These are phyloP conservation scores for Zele albiditarsus DNA, from an alignment of 2,888 invertebrate species.

Conservation along the genomic window DNA sequence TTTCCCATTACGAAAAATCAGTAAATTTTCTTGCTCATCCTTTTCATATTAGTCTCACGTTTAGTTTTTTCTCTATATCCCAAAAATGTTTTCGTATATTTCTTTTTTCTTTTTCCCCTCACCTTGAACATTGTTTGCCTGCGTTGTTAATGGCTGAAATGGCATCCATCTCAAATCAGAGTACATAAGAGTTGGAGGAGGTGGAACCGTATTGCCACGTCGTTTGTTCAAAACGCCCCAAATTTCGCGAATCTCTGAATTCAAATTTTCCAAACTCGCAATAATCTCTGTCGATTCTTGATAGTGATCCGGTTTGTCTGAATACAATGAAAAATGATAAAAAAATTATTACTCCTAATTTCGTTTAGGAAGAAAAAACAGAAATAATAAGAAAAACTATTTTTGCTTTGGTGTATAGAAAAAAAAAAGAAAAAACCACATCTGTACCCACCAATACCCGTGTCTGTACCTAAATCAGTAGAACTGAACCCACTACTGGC, in stretches of 20 bases:
- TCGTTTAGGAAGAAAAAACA: not conserved
- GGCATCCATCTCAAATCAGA: constrained; percentile 76
- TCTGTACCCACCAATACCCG: constrained; percentile 58
- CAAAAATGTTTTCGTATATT: not conserved
- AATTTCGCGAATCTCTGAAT: constrained; percentile 82
- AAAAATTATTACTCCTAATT: not conserved
- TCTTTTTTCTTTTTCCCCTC: constrained; percentile 21
- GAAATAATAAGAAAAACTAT: too few species aligned
- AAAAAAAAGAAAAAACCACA: not conserved
- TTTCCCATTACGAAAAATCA: too few species aligned
- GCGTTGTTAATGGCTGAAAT: constrained; percentile 62
- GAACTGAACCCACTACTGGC: constrained; percentile 80
- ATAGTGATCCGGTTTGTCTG: constrained; percentile 73
- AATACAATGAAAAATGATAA: constrained; percentile 41
- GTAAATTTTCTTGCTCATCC: too few species aligned
- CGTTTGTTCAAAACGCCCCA: constrained; percentile 80
- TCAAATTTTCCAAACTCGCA: constrained; percentile 81
- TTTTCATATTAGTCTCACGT: too few species aligned
- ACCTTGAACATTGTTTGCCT: constrained; percentile 65
- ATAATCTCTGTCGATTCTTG: constrained; percentile 82
- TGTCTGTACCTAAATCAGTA: constrained; percentile 79
- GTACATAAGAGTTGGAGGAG: constrained; percentile 75
- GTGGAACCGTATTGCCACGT: constrained; percentile 75
- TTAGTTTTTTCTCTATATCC: too few species aligned
- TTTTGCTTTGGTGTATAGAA: constrained; percentile 14